Percentiles rank a stretch among this genome's conserved stretches.
phyloP scores from a whole-genome alignment of 2,113 vertebrate genomes.

The Coturnix japonica region DNA sequence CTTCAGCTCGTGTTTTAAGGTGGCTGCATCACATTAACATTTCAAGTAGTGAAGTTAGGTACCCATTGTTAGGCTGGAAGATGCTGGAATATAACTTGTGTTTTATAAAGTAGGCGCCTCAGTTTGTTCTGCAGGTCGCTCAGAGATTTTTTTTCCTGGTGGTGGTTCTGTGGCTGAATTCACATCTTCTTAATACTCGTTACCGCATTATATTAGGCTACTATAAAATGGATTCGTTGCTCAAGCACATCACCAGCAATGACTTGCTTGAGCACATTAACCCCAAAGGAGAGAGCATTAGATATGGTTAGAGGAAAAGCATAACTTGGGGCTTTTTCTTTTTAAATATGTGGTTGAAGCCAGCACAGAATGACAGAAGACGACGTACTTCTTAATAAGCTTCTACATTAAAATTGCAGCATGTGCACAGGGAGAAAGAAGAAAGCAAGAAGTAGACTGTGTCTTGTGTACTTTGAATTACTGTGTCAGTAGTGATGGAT shows the following conservation, averaged over 20 bases:
- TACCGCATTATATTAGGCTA: not conserved
- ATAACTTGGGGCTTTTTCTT: not conserved
- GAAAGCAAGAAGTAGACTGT: not conserved
- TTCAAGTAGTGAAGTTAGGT: not conserved
- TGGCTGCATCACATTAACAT: not conserved
- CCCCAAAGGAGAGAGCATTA: not conserved
- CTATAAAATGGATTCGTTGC: not conserved
- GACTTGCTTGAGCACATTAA: not conserved
- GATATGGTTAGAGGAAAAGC: not conserved
- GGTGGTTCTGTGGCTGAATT: not conserved
- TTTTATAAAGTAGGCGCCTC: not conserved
- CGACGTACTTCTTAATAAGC: conserved; percentile 25
- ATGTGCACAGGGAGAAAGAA: not conserved
- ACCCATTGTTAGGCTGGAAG: not conserved
- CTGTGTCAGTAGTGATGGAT: conserved; percentile 56
- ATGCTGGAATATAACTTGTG: not conserved
- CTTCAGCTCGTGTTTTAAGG: not conserved
- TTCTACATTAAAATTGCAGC: conserved; percentile 58
- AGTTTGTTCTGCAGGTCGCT: not conserved
- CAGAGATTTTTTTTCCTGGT: not conserved
- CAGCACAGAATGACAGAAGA: not conserved
- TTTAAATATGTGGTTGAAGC: not conserved
- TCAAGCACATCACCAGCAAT: not conserved
- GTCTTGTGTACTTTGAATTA: conserved; percentile 52
- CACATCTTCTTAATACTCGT: not conserved